These are phyloP conservation scores for Cerastoderma edule DNA, from an alignment of 2,888 invertebrate species.

Conservation along the genomic window DNA sequence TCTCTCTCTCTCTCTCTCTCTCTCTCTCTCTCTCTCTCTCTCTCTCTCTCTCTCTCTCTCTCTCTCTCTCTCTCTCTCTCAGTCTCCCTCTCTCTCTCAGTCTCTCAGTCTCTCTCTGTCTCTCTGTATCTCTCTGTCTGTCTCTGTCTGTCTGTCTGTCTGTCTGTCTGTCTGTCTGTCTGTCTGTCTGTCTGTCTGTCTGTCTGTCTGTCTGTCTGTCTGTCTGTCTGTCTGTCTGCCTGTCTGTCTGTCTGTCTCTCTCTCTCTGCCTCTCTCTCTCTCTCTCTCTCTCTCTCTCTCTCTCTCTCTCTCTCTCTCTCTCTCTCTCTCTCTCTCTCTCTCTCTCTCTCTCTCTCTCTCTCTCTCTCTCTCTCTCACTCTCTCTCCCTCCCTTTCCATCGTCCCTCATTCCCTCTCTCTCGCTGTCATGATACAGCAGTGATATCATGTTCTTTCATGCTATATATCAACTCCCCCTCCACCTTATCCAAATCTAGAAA, in stretches of 20 bases:
- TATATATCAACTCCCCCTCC: no score
- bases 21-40: slow-evolving; percentile 19
- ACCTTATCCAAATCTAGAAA: no score
- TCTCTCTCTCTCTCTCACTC: background rate
- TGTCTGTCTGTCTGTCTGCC: background rate
- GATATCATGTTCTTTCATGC: no score
- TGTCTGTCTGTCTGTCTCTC: background rate
- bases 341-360: background rate
- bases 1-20: slow-evolving; percentile 8
- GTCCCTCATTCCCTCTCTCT: background rate
- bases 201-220: background rate
- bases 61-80: background rate
- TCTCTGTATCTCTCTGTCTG: background rate
- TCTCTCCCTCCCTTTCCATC: background rate
- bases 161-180: background rate
- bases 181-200: background rate
- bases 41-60: slow-evolving; percentile 10
- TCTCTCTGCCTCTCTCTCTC: background rate
- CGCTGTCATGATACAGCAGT: no score
- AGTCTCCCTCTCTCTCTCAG: background rate
- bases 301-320: background rate
- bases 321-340: background rate
- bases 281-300: background rate
- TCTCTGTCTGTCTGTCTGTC: background rate
- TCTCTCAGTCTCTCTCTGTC: background rate